phyloP scores from a whole-genome alignment of 2,888 invertebrate genomes.

The Tetragnatha montana region DNA sequence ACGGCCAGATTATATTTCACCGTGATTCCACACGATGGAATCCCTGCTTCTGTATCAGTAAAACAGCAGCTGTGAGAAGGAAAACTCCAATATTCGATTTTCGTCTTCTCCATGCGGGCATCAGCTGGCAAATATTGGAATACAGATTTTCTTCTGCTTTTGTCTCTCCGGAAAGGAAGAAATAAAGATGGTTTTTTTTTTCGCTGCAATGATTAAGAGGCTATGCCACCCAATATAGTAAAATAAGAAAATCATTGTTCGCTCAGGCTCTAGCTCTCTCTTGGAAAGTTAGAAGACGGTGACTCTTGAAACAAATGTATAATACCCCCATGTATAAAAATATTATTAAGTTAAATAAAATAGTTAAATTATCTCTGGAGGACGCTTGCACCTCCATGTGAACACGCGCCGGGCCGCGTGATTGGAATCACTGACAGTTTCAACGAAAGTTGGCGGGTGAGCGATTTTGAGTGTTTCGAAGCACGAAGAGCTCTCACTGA shows the following conservation, averaged over 20 bases:
- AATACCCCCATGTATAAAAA: no score
- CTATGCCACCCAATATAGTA: neutral
- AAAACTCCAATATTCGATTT: constrained; percentile 34
- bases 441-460: no score
- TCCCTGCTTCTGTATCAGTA: constrained; percentile 6
- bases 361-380: no score
- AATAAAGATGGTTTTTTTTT: neutral
- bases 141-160: constrained; percentile 4
- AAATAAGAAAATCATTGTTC: neutral
- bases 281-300: neutral
- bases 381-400: no score
- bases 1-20: constrained; percentile 10
- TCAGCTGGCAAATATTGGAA: constrained; percentile 49
- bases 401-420: no score
- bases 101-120: constrained; percentile 17
- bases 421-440: no score
- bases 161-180: constrained; percentile 8
- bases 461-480: no score
- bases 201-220: neutral
- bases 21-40: constrained; percentile 34
- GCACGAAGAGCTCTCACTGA: no score
- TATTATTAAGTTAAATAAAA: no score
- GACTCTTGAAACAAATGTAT: neutral
- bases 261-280: no score
- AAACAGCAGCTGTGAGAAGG: neutral